Evolutionary conservation across 2,797 vertebrate genomes (phyloP).

Genomic region (Heliangelus exortis): DNA sequence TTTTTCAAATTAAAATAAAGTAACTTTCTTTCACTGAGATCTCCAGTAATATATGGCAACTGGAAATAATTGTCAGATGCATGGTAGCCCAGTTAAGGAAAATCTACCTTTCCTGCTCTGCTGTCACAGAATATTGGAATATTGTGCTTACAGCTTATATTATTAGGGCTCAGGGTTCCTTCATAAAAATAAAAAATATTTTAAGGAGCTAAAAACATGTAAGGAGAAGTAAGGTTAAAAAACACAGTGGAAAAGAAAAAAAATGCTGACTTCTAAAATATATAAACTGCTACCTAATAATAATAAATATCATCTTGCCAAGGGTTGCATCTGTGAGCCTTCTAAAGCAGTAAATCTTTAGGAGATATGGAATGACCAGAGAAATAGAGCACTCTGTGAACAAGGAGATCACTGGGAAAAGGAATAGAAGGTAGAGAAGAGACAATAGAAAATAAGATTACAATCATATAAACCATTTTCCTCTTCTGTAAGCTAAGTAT

Average conservation of each 20-base stretch:
- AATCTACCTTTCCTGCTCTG: background rate
- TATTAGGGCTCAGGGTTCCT: background rate
- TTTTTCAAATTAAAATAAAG: background rate
- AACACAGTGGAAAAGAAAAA: background rate
- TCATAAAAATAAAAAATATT: background rate
- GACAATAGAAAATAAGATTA: background rate
- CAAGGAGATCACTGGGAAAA: rapidly evolving
- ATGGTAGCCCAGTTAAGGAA: background rate
- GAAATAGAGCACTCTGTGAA: background rate
- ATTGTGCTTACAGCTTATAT: background rate
- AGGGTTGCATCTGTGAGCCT: background rate
- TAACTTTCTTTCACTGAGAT: background rate
- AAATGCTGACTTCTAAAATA: background rate
- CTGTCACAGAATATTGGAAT: background rate
- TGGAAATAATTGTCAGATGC: background rate
- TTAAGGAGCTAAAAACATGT: background rate
- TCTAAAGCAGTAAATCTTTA: conserved; percentile 10
- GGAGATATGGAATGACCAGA: background rate
- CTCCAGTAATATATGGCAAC: background rate
- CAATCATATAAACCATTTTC: rapidly evolving
- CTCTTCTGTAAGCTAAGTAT: background rate
- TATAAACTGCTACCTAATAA: background rate
- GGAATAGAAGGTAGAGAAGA: background rate
- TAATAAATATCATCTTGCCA: conserved; percentile 28
- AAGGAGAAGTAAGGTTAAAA: background rate